Conservation (phyloP, 2,797 vertebrate species). For the Cryptoprocta ferox region DNA sequence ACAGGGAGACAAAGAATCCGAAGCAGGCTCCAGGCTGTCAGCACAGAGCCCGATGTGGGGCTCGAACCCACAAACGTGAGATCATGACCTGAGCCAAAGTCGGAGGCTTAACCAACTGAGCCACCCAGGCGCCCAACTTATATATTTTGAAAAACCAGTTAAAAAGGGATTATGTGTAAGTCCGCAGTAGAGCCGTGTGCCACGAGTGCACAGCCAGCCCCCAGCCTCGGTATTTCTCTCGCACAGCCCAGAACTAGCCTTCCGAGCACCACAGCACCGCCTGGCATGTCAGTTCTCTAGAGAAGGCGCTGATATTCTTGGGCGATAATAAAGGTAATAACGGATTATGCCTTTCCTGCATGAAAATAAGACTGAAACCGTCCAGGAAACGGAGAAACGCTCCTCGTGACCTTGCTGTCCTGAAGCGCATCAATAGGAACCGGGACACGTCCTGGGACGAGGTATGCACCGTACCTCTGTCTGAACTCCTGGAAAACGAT, state of each 20-base stretch:
- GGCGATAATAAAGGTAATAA: neutral
- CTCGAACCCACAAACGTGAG: too few relatives aligned
- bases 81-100: too few relatives aligned
- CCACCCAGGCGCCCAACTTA: too few relatives aligned
- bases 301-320: neutral
- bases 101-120: too few relatives aligned
- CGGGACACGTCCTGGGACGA: neutral
- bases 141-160: neutral
- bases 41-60: accelerated
- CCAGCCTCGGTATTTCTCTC: neutral
- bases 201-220: neutral
- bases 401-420: too few relatives aligned
- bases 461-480: constrained; percentile 90
- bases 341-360: neutral
- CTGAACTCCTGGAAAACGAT: constrained; percentile 99
- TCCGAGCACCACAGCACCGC: too few relatives aligned
- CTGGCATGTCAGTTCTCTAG: accelerated
- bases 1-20: too few relatives aligned
- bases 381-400: too few relatives aligned
- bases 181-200: neutral
- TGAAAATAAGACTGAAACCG: too few relatives aligned
- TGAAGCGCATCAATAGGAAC: neutral
- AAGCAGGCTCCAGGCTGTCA: too few relatives aligned
- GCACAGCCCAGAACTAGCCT: neutral
- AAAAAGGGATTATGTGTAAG: neutral